phyloP scores from a whole-genome alignment of 2,113 vertebrate genomes.

The Grammomys surdaster region DNA sequence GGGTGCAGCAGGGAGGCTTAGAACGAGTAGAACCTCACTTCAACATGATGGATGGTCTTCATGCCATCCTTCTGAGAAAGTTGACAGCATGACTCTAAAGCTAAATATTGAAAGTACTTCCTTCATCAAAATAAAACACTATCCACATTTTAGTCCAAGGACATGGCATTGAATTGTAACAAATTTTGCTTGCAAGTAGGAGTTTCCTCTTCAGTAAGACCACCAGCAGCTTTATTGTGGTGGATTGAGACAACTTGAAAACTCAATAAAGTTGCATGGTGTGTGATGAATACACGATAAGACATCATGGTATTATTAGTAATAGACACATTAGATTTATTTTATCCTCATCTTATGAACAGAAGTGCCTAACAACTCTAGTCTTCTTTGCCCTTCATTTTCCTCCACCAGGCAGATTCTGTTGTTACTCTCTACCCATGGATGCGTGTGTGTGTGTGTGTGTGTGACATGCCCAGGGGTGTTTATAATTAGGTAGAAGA shows the following conservation, averaged over 20 bases:
- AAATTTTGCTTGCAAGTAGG: not conserved
- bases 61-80: not conserved
- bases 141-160: not conserved
- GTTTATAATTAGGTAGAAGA: not conserved
- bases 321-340: not conserved
- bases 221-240: not conserved
- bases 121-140: slow-evolving; percentile 24
- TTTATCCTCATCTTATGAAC: not conserved
- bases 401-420: not conserved
- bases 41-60: not conserved
- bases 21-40: not conserved
- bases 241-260: not conserved
- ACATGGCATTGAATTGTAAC: not conserved
- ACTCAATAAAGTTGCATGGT: slow-evolving; percentile 3
- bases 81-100: not conserved
- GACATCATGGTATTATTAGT: not conserved
- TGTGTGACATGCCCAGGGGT: not conserved
- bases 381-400: not conserved
- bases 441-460: too few relatives aligned
- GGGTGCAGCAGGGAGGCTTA: not conserved
- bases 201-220: not conserved
- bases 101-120: not conserved
- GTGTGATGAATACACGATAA: not conserved
- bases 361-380: not conserved
- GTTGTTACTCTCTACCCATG: not conserved